A percentile compares a stretch with the other conserved stretches of the same genome.
Evolutionary conservation across 2,888 invertebrate species (phyloP).

Genomic region (Leptinotarsa tumamoca): DNA sequence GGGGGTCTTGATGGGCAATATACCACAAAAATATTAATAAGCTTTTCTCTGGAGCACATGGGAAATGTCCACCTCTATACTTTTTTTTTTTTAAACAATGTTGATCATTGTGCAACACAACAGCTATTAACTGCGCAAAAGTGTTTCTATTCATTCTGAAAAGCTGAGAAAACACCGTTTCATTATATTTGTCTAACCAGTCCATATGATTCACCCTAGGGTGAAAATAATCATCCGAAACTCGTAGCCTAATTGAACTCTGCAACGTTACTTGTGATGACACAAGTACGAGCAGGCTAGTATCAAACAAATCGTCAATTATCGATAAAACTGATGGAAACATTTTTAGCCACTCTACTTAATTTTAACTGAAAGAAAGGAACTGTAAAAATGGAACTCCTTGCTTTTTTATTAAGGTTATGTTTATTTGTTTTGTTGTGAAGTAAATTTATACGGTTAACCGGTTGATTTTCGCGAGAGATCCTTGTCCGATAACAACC

Average conservation of each 20-base stretch:
- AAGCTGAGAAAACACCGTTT: conserved; percentile 16
- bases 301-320: neutral
- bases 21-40: conserved; percentile 27
- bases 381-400: neutral
- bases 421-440: neutral
- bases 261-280: neutral
- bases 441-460: neutral
- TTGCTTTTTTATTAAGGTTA: neutral
- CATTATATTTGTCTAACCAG: conserved; percentile 6
- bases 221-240: conserved; percentile 6
- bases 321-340: no score
- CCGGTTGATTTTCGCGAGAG: conserved; percentile 1
- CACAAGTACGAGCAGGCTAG: neutral
- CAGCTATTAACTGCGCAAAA: conserved; percentile 23
- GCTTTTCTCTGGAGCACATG: conserved; percentile 19
- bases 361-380: neutral
- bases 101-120: conserved; percentile 28
- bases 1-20: conserved; percentile 4
- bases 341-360: neutral
- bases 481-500: neutral
- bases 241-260: neutral
- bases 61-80: conserved; percentile 33
- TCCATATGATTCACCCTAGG: neutral
- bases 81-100: conserved; percentile 28
- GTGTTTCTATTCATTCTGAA: conserved; percentile 28